Base-by-base conservation (phyloP, 2,888 invertebrate genomes). In the Plagodis dolabraria region DNA sequence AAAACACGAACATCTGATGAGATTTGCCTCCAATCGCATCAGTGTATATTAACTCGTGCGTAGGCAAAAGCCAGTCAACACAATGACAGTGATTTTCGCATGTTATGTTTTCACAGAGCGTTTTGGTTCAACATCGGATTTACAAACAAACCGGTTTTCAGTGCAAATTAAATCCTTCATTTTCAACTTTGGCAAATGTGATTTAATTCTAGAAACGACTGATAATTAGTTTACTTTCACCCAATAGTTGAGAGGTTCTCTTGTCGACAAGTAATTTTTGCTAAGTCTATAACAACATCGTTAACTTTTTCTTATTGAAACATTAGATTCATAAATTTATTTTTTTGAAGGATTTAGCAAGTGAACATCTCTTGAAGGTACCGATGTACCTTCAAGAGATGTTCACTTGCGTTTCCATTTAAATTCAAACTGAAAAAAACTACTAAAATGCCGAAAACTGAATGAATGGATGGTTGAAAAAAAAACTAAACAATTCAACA, bases 21-120 rank as follows among this genome's bases (percentile, higher is more conserved):
- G 78, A 81, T 79, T 80, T 71, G 67, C 65, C 65, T 64, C 68
- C 64, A 71, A 75, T 75, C 74, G 74, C 69, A 71, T 76, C 76
- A 80, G 77, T 64, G 64, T 64, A 73, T 74, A 79, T 77, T 78
- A 80, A 79, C 76, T 79, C 71, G 69, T 76, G 70, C 77, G 72
- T 74, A 59, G 53, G 58, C 65, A 67, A 71, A 56, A 63, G 57
- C 60, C 53, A 71, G 68, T 65, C 73, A 22, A 22, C 22, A 71
- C 72, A 64, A 67, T 77, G 74, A 75, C 68, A 70, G 69, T 63
- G 2, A 22, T 22, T 1, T 22, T 22, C 22, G 22, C 22, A 22
- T 22, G 22, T 22, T 69, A 71, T 75, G 74, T 72, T 78, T 74
- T 68, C 68, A 71, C 75, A 82, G 69, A 72, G 70, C 67, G 68